Conservation (phyloP, 2,113 vertebrate genomes). For the Ciconia stormi region DNA sequence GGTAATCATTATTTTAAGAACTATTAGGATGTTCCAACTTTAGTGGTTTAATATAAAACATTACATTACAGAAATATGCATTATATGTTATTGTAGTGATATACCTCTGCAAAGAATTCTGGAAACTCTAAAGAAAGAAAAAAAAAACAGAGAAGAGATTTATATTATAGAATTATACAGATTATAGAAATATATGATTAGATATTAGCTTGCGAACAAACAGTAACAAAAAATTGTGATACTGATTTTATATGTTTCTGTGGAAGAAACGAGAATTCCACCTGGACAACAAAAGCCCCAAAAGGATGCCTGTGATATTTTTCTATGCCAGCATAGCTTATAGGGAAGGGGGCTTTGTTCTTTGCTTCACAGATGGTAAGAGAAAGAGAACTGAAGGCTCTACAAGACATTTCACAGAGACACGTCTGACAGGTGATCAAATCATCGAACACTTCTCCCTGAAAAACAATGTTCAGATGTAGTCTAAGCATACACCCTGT, state of each 20-base stretch:
- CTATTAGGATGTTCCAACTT: neutral
- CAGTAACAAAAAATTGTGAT: neutral
- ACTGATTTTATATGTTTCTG: neutral
- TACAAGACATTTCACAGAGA: slow-evolving; percentile 75
- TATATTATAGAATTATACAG: neutral
- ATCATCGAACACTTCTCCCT: slow-evolving; percentile 73
- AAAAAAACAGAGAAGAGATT: neutral
- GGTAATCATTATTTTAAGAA: neutral
- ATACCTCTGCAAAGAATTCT: neutral
- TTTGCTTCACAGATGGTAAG: slow-evolving; percentile 68
- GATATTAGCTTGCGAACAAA: neutral
- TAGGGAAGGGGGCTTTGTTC: slow-evolving; percentile 68
- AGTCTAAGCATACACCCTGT: slow-evolving; percentile 66
- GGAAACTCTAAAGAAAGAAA: neutral
- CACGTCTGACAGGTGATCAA: slow-evolving; percentile 80
- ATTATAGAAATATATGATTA: neutral
- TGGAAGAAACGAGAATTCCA: slow-evolving; percentile 18
- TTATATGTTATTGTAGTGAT: neutral
- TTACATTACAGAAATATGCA: neutral
- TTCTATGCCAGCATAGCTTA: neutral
- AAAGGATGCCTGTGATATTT: slow-evolving; percentile 41
- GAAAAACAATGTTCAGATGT: slow-evolving; percentile 79
- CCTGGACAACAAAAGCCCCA: slow-evolving; percentile 19
- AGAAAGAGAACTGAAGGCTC: slow-evolving; percentile 71
- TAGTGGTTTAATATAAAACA: neutral